A percentile compares a stretch with the other conserved stretches of the same genome.
phyloP scores from a whole-genome alignment of 2,797 vertebrate species.

The Catamblyrhynchus diadema region DNA sequence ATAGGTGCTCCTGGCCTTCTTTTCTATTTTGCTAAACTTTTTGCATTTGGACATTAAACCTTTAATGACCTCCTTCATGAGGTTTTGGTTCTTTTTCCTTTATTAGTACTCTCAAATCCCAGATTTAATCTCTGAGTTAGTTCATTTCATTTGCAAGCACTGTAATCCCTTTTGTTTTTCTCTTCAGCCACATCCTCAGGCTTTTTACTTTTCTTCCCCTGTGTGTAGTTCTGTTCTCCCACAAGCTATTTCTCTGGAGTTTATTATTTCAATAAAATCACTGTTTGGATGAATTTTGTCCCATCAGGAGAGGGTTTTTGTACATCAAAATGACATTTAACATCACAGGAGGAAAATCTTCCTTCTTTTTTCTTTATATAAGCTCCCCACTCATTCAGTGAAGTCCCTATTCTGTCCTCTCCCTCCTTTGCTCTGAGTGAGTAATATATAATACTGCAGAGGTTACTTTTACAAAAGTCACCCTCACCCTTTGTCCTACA shows the following conservation, averaged over 20 bases:
- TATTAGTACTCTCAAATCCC: constrained; percentile 34
- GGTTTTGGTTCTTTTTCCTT: not conserved
- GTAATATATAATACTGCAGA: not conserved
- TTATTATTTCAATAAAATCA: constrained; percentile 15
- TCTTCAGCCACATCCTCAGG: not conserved
- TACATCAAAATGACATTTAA: not conserved
- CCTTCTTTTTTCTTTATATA: not conserved
- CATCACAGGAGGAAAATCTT: not conserved
- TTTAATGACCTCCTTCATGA: constrained; percentile 6
- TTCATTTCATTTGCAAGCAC: constrained; percentile 22
- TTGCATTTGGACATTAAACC: not conserved
- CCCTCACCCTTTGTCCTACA: not conserved
- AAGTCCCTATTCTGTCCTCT: not conserved
- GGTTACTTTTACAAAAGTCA: not conserved
- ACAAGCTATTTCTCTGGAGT: not conserved
- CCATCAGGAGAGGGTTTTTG: not conserved
- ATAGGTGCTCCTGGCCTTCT: not conserved
- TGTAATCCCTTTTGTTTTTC: constrained; percentile 25
- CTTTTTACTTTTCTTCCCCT: not conserved
- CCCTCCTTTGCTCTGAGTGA: not conserved
- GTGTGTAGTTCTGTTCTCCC: not conserved
- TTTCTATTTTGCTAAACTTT: not conserved
- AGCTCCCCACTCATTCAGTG: not conserved
- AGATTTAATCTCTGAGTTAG: constrained; percentile 38
- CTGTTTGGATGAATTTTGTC: not conserved